Percentiles rank a stretch among this genome's conserved stretches.
Conservation (phyloP, 2,888 invertebrate species). For the Agriopis marginaria region DNA sequence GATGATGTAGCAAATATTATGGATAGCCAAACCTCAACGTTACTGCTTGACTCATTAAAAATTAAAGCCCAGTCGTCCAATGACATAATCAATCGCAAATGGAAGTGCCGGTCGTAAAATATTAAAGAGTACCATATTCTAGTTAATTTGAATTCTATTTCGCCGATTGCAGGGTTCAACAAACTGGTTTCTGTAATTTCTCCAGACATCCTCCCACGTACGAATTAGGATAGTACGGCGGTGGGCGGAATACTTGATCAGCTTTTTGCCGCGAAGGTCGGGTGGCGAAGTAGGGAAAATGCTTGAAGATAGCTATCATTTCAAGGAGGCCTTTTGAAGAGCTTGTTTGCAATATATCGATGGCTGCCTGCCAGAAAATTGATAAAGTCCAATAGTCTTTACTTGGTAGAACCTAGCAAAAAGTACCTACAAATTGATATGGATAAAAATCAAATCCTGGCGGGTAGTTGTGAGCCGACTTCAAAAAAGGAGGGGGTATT, state of each 20-base stretch:
- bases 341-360: background rate
- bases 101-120: slow-evolving; percentile 21
- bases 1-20: no score
- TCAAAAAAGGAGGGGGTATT: no score
- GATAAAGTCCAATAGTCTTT: no score
- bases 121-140: slow-evolving; percentile 3
- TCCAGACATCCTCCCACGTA: slow-evolving; percentile 39
- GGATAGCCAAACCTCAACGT: background rate
- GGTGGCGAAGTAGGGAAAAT: background rate
- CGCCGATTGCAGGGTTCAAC: slow-evolving; percentile 23
- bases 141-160: slow-evolving; percentile 15
- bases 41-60: slow-evolving; percentile 1
- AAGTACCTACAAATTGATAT: no score
- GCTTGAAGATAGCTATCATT: background rate
- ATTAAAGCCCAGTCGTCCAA: slow-evolving; percentile 11
- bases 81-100: slow-evolving; percentile 20
- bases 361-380: no score
- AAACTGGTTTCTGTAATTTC: slow-evolving; percentile 38
- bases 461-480: no score
- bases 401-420: no score
- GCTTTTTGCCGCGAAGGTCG: slow-evolving; percentile 35
- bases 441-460: no score
- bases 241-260: slow-evolving; percentile 52
- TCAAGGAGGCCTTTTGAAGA: no score
- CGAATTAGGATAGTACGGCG: slow-evolving; percentile 41